Percentiles rank a stretch among this genome's conserved stretches.
Conservation (phyloP, 1,140 invertebrate genomes). For the Orius insidiosus region DNA sequence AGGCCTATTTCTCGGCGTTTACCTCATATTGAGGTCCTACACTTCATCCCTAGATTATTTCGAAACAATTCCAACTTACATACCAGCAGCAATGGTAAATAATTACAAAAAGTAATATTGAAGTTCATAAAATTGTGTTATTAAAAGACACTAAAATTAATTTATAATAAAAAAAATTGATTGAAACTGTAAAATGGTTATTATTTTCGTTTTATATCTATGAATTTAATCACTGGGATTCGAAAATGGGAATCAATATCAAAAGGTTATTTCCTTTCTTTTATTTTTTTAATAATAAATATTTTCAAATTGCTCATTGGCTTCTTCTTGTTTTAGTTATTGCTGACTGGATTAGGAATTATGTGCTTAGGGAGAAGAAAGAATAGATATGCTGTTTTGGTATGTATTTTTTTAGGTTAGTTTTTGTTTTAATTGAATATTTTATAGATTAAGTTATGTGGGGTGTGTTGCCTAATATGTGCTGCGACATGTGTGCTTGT, state of each 20-base stretch:
- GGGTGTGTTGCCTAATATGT: slow-evolving; percentile 63
- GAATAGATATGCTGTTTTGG: slow-evolving; percentile 71
- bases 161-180: too few relatives aligned
- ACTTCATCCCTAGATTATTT: slow-evolving; percentile 64
- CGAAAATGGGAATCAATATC: too few relatives aligned
- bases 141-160: too few relatives aligned
- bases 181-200: too few relatives aligned
- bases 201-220: too few relatives aligned
- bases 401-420: slow-evolving; percentile 32
- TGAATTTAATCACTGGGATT: too few relatives aligned
- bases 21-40: slow-evolving; percentile 55
- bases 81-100: slow-evolving; percentile 58
- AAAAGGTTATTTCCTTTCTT: too few relatives aligned
- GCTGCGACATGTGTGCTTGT: slow-evolving; percentile 70
- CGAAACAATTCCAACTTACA: slow-evolving; percentile 68
- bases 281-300: too few relatives aligned
- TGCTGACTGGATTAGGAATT: slow-evolving; percentile 66
- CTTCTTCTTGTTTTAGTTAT: slow-evolving; percentile 41
- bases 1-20: slow-evolving; percentile 53
- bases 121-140: too few relatives aligned
- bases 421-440: slow-evolving; percentile 15
- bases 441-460: slow-evolving; percentile 65
- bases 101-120: not conserved
- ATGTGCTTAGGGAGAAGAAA: slow-evolving; percentile 65
- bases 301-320: too few relatives aligned